Base-by-base conservation (phyloP, 2,888 invertebrate genomes). In the Hirtodrosophila trivittata region DNA sequence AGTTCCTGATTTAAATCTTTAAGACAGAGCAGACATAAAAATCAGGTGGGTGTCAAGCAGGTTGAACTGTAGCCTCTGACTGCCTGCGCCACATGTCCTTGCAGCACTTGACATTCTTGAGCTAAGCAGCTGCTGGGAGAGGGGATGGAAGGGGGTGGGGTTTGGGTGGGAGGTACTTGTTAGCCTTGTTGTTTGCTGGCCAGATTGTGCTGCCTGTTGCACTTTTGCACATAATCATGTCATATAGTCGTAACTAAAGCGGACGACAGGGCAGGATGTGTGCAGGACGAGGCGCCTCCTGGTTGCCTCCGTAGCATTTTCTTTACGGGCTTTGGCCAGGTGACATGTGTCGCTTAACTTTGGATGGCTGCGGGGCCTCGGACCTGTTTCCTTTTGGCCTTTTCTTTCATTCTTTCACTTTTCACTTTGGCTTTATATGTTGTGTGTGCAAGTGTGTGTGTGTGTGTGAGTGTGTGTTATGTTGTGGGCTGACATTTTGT, bases 211-310 rank as follows among this genome's bases (percentile, higher is more conserved):
- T 66, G 80, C 86, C 77, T 81, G 80, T 86, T 81, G 80, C 80
- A 86, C 84, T 71, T 77, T 74, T 71, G 66, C 87, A 83, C 83
- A 87, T 87, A 83, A 87, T 83, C 86, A 87, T 87, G 86, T 83
- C 87, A 83, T 66, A 85, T 85, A 75, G 3, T 21, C 5, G 18
- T 21, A 21, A 21, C 18, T 21, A 21, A 87, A 80, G 56, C 62
- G 86, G 69, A 71, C 74, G 84, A 71, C 80, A 78, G 56, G 28
- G 25, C 85, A 73, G 81, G 86, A 86, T 84, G 60, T 68, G 73
- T 77, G 57, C 65, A 50, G 26, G 57, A 35, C 47, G 21, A 43
- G 59, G 50, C 46, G 32, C n/a, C n/a, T n/a, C n/a, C n/a, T 32
- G 13, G 38, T 35, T 67, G 45, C 42, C 47, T 32, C 39, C 66